Base-by-base conservation (phyloP, 2,888 invertebrate species). In the Leptinotarsa rubiginosa region DNA sequence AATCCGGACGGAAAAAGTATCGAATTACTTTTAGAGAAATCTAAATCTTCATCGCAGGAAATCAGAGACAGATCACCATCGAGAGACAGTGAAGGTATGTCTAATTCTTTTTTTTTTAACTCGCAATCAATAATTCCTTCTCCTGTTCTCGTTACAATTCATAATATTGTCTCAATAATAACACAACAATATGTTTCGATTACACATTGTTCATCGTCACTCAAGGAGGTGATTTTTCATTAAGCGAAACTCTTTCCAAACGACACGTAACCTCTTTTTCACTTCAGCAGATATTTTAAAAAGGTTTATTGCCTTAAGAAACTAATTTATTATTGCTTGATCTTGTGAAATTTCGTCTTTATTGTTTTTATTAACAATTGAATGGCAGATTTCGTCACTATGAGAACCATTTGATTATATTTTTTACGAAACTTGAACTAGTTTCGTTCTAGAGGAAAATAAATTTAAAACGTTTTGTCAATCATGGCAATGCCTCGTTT, bases 21-120 rank as follows among this genome's bases (percentile, higher is more conserved):
- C 82, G 95, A 96, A 87, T 91, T 93, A 82, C 89, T 95, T 69
- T 88, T 95, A 87, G 95, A 96, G 88, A 92, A 95, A 84, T 92
- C 93, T 84, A 94, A 94, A 86, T 90, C 91, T 52, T 87, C 94
- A 75, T 91, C 92, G 81, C 89, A 90, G 50, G 82, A 83, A 73
- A 79, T 91, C 91, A 81, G 91, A 68, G 83, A 82, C 59, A 92
- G 80, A 72, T 82, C 81, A 41, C 83, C 82, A 3, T 77, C 75
- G 7, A 78, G 81, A 88, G 89, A 83, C 87, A 84, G 83, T 41
- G 69, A 69, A 69, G 69, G 69, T 69, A 56, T 41, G 4, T 56
- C 13, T 4, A 62, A 64, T 3, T 22, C 10, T 25, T 56, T 56
- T 56, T 18, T 18, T 52, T 54, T 22, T 41, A 18, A 22, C 10